Conservation (phyloP, 2,113 vertebrate species). For the Sapajus apella region DNA sequence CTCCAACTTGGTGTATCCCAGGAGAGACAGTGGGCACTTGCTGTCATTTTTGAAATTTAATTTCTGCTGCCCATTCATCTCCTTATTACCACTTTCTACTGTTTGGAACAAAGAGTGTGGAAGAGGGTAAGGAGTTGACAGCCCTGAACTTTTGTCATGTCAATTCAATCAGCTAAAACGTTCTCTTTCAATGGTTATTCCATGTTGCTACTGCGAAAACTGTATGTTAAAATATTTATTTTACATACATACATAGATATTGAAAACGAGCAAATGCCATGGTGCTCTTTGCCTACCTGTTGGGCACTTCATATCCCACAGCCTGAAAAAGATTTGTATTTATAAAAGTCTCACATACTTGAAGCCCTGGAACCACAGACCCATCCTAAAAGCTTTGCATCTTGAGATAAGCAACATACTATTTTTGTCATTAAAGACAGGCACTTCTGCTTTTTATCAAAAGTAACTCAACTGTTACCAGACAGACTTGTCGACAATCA, state of each 20-base stretch:
- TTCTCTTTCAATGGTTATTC: too few relatives aligned
- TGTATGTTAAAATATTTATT: too few relatives aligned
- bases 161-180: rapidly evolving
- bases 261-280: not conserved
- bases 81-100: not conserved
- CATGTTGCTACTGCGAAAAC: rapidly evolving
- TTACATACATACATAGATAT: too few relatives aligned
- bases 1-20: not conserved
- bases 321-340: not conserved
- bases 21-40: rapidly evolving
- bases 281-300: not conserved
- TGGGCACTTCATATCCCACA: not conserved
- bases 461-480: not conserved
- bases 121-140: rapidly evolving
- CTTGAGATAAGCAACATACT: not conserved
- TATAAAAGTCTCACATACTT: not conserved
- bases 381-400: too few relatives aligned
- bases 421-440: not conserved
- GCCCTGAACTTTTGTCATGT: not conserved
- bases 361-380: not conserved
- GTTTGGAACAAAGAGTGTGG: rapidly evolving
- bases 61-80: not conserved
- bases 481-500: not conserved
- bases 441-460: not conserved
- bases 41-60: not conserved